Conservation (phyloP, 2,888 invertebrate genomes). For the Ophion ventricosus region DNA sequence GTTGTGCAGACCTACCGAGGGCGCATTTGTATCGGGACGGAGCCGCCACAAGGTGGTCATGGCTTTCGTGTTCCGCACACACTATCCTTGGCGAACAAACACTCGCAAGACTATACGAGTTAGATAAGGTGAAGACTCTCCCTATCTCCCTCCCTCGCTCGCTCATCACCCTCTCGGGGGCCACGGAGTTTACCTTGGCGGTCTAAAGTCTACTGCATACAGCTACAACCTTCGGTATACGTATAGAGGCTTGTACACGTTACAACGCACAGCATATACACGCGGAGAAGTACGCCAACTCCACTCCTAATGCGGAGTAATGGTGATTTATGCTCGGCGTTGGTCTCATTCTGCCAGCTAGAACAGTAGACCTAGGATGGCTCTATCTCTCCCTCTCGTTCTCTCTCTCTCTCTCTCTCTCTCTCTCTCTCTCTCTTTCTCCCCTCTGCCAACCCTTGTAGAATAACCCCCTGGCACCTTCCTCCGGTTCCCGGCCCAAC, state of each 20-base stretch:
- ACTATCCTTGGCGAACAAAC: conserved; percentile 59
- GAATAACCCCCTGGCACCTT: conserved; percentile 44
- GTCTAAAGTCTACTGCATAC: conserved; percentile 76
- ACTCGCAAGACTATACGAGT: conserved; percentile 53
- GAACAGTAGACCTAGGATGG: conserved; percentile 56
- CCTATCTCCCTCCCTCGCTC: conserved; percentile 6
- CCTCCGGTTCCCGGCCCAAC: conserved; percentile 31
- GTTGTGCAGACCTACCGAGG: conserved; percentile 68
- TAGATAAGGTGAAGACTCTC: conserved; percentile 62
- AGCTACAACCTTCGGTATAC: conserved; percentile 47
- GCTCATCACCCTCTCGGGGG: conserved; percentile 70
- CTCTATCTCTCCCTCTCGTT: conserved; percentile 30
- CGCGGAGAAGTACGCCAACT: conserved; percentile 76
- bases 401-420: conserved; percentile 11
- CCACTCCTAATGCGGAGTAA: conserved; percentile 82
- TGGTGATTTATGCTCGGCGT: conserved; percentile 81
- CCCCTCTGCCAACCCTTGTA: neutral
- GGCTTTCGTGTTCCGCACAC: conserved; percentile 56
- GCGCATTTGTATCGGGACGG: conserved; percentile 65
- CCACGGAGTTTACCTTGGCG: conserved; percentile 77
- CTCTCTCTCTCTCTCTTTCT: conserved; percentile 8
- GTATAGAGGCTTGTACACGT: conserved; percentile 6
- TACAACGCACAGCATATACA: conserved; percentile 67
- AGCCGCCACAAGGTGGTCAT: conserved; percentile 64
- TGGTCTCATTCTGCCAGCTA: conserved; percentile 73